These are phyloP conservation scores for Gymnorhina tibicen DNA, from an alignment of 2,113 vertebrate species.

Conservation along the genomic window DNA sequence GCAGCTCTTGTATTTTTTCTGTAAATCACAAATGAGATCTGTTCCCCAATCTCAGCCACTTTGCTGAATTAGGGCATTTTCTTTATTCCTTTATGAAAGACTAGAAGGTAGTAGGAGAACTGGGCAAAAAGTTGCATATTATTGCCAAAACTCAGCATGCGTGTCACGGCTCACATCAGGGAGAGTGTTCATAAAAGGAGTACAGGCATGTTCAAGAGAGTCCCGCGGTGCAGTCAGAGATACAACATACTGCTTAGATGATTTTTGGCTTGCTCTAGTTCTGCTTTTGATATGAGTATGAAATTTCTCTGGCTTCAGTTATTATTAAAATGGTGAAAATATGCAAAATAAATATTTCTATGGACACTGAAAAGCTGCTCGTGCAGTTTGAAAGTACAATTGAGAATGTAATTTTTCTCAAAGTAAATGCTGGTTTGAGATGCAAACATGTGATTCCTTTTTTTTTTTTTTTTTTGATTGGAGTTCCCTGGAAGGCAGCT, in stretches of 20 bases:
- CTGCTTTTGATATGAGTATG: background rate
- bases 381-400: background rate
- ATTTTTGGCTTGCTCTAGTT: background rate
- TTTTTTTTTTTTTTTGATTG: background rate
- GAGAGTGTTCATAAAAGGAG: background rate
- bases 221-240: background rate
- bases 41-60: background rate
- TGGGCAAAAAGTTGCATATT: background rate
- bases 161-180: background rate
- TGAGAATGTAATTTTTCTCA: background rate
- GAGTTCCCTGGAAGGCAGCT: background rate
- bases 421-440: background rate
- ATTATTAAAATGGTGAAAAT: background rate
- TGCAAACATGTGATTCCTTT: background rate
- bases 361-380: background rate
- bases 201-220: background rate
- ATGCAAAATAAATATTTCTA: background rate
- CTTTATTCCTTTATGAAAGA: background rate
- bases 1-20: background rate
- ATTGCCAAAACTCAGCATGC: slow-evolving; percentile 9
- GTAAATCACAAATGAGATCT: background rate
- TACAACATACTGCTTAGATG: background rate
- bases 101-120: background rate
- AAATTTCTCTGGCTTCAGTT: slow-evolving; percentile 19
- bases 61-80: background rate